Percentiles rank a stretch among this genome's conserved stretches.
Evolutionary conservation across 1,140 invertebrate genomes (phyloP).

Genomic region (Aphelenchoides fujianensis): DNA sequence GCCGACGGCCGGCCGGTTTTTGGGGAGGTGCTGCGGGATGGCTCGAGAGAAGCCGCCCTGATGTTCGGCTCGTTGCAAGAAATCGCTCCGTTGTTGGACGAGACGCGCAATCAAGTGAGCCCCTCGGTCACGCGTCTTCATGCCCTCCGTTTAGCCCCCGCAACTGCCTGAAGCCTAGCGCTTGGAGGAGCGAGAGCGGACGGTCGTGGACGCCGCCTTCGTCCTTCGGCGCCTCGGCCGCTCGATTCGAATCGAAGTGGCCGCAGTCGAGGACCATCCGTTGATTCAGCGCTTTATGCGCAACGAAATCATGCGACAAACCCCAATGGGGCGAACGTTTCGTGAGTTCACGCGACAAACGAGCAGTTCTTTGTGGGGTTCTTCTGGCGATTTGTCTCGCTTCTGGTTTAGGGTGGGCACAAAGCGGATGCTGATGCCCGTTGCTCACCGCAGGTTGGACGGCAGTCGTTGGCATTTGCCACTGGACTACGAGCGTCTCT

Average conservation of each 20-base stretch:
- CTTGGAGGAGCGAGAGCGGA: too few species aligned
- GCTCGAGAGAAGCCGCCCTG: background rate
- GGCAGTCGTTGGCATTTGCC: too few species aligned
- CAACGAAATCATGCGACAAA: background rate
- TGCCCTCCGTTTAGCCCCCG: too few species aligned
- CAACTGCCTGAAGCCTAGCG: too few species aligned
- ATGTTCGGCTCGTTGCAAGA: background rate
- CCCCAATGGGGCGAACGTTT: background rate
- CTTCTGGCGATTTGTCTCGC: background rate
- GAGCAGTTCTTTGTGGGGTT: background rate
- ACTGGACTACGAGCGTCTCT: too few species aligned
- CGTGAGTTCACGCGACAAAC: background rate
- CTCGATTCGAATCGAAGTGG: background rate
- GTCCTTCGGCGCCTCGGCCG: background rate
- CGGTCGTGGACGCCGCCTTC: too few species aligned
- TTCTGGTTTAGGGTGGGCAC: background rate
- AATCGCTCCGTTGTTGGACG: background rate
- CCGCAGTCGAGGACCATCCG: background rate
- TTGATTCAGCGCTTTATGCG: background rate
- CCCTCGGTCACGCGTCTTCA: too few species aligned
- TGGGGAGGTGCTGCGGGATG: background rate
- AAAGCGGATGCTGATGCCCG: too few species aligned
- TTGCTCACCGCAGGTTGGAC: too few species aligned
- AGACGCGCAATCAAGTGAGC: background rate
- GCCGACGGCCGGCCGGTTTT: background rate